Percentiles rank a stretch among this genome's conserved stretches.
phyloP scores from a whole-genome alignment of 2,797 vertebrate genomes.

The Picus viridis region DNA sequence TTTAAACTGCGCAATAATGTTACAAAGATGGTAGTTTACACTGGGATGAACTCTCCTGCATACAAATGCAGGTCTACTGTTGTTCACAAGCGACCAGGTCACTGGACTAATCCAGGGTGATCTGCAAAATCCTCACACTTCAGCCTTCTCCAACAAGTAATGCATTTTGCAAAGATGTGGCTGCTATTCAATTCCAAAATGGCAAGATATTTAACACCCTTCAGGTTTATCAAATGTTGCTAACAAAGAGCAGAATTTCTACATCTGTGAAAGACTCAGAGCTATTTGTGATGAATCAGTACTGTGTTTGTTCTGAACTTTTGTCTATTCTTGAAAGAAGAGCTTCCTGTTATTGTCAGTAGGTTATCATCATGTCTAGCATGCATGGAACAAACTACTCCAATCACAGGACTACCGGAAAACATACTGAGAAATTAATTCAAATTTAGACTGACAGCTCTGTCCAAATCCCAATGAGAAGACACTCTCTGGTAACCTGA shows the following conservation, averaged over 20 bases:
- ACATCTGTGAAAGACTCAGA: neutral
- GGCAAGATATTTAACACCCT: constrained; percentile 23
- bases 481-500: neutral
- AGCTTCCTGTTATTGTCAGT: neutral
- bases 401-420: neutral
- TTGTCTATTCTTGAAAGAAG: neutral
- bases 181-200: constrained; percentile 10
- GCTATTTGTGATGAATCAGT: neutral
- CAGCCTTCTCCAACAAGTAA: constrained; percentile 7
- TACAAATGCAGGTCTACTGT: constrained; percentile 34
- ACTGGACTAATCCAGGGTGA: neutral
- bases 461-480: neutral
- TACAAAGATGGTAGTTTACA: neutral
- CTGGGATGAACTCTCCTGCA: neutral
- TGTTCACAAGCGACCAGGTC: neutral
- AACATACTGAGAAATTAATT: neutral
- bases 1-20: neutral
- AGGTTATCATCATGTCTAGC: neutral
- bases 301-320: neutral
- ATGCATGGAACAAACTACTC: neutral
- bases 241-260: neutral
- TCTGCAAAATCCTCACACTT: constrained; percentile 45
- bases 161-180: constrained; percentile 24
- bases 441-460: neutral
- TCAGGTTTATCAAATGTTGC: constrained; percentile 12